Evolutionary conservation across 2,888 invertebrate species (phyloP).

Genomic region (Epirrhoe tristata): DNA sequence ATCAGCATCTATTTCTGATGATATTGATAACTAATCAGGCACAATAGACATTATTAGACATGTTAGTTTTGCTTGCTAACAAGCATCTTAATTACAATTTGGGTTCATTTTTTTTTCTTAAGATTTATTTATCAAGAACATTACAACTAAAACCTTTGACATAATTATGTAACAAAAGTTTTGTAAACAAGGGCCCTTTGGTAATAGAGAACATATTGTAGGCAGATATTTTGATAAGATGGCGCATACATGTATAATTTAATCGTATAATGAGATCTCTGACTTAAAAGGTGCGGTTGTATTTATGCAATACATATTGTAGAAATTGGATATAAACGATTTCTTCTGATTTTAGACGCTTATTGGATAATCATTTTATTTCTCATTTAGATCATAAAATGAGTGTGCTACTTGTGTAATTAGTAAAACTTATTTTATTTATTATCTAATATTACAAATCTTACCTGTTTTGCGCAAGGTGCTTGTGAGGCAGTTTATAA

Average conservation of each 20-base stretch:
- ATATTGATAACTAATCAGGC: no score
- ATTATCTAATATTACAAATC: not conserved
- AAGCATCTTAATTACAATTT: no score
- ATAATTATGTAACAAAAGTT: not conserved
- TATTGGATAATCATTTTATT: not conserved
- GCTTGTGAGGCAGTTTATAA: not conserved
- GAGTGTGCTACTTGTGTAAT: not conserved
- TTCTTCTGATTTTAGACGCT: not conserved
- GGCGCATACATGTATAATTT: slow-evolving; percentile 30
- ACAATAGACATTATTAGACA: no score
- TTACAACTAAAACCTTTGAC: not conserved
- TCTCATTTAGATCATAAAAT: not conserved
- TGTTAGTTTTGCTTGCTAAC: no score
- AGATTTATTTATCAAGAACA: not conserved
- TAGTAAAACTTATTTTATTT: not conserved
- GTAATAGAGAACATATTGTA: slow-evolving; percentile 25
- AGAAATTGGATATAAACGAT: not conserved
- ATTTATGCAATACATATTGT: slow-evolving; percentile 24
- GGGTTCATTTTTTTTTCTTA: no score
- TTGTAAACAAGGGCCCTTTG: slow-evolving; percentile 20
- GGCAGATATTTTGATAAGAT: slow-evolving; percentile 7
- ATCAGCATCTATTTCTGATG: no score
- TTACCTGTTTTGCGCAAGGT: not conserved
- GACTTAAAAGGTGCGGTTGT: slow-evolving; percentile 27
- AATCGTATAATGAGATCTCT: slow-evolving; percentile 37